Evolutionary conservation across 2,888 invertebrate genomes (phyloP), one percentile per base, ranked within the genome.

Genomic region (Eupithecia dodoneata): DNA sequence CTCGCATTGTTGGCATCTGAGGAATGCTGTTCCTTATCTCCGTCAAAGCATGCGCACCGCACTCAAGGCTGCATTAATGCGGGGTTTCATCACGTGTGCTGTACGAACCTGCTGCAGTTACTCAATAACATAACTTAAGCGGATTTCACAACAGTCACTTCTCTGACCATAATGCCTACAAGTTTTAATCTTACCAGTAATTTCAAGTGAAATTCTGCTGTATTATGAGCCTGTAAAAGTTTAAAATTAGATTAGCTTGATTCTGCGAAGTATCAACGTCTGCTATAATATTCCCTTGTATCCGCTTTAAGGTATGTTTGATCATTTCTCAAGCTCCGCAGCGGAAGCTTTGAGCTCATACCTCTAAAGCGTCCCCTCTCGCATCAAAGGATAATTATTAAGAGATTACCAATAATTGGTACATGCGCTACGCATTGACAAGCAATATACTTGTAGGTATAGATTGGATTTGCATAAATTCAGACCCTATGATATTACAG

Each of bases 1-100:
- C 6, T 42, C 42, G 15, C 15, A 66, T 42, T 7, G 66, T 66
- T 66, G 66, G 13, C 42, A 42, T 42, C 66, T 6, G 7, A 66
- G 42, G 66, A 66, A 66, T 66, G 66, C 42, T 15, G 66, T 42
- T 66, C 42, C 66, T 66, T 66, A 66, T 66, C 66, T 66, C 66
- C 66, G 15, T 65, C 66, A 42, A 65, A 7, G 2, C 66, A 66
- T 10, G 66, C 42, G 66, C 65, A 9, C 41, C 13, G 59, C 9
- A 9, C 30, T 63, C 66, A 66, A 66, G 66, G 66, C 66, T 42
- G 66, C 42, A 42, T 42, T 18, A 1, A 18, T 18, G 59, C 59
- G 18, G 52, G 52, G 65, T 66, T 66, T 66, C 65, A 66, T 66
- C 65, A 66, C 65, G 6, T 66, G 65, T 59, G 4, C 63, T 63